A percentile compares a stretch with the other conserved stretches of the same genome.
phyloP scores from a whole-genome alignment of 2,113 vertebrate species.

The Trematocara variabile region DNA sequence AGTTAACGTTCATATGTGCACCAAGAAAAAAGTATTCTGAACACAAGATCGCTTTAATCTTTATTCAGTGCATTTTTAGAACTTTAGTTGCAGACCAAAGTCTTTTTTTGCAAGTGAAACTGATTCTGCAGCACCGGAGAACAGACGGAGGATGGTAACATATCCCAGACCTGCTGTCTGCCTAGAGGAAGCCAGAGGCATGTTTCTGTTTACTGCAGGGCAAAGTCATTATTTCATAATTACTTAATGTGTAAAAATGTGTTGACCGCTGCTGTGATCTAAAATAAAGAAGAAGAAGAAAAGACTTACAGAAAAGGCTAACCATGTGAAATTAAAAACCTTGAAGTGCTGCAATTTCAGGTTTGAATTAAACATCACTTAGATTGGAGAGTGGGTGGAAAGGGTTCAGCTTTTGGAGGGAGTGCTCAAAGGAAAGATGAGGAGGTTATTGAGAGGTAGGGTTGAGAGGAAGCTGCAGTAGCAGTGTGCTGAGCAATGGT shows the following conservation, averaged over 20 bases:
- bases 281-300: background rate
- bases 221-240: background rate
- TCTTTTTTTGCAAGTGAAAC: background rate
- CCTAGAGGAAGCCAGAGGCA: slow-evolving; percentile 25
- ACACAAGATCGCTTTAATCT: background rate
- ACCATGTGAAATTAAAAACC: background rate
- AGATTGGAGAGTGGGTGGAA: background rate
- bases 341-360: background rate
- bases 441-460: background rate
- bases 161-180: slow-evolving; percentile 13
- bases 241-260: background rate
- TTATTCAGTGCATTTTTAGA: background rate
- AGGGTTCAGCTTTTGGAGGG: background rate
- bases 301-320: background rate
- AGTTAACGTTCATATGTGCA: background rate
- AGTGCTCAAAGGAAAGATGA: background rate
- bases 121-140: background rate
- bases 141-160: background rate
- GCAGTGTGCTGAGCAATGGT: background rate
- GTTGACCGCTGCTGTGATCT: background rate
- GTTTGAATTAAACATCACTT: background rate
- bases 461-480: background rate
- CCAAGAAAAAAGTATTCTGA: background rate
- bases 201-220: background rate
- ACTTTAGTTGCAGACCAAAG: background rate